These are phyloP conservation scores for Syncerus caffer DNA, from an alignment of 2,797 vertebrate genomes.

Conservation along the genomic window DNA sequence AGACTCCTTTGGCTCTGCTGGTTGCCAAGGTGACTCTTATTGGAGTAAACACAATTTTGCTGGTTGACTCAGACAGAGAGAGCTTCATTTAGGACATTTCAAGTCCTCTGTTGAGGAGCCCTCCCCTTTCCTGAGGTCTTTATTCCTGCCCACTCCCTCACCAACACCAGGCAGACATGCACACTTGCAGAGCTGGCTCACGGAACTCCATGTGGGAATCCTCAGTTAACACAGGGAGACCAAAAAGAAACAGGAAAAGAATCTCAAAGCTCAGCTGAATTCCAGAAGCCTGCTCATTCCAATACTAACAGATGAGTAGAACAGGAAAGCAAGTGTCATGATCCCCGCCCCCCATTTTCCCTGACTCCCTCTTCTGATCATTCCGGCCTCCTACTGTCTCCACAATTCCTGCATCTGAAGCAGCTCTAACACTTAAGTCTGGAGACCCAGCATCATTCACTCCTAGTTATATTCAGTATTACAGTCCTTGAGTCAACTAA, in stretches of 20 bases:
- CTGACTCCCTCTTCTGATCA: background rate
- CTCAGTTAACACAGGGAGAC: conserved; percentile 48
- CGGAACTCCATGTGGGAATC: conserved; percentile 42
- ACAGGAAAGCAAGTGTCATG: conserved; percentile 54
- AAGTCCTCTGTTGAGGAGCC: background rate
- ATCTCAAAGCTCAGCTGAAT: conserved; percentile 61
- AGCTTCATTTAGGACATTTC: conserved; percentile 42
- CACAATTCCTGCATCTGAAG: background rate
- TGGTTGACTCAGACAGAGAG: conserved; percentile 15
- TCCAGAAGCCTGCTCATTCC: conserved; percentile 57
- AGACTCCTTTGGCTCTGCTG: conserved; percentile 68
- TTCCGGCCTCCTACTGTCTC: background rate
- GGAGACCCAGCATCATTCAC: background rate
- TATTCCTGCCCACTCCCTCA: background rate
- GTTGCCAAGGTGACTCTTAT: conserved; percentile 78
- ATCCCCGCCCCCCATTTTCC: conserved; percentile 19
- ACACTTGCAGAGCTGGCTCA: background rate
- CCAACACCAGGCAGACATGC: conserved; percentile 12
- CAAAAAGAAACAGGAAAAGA: conserved; percentile 53
- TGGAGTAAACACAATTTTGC: conserved; percentile 72
- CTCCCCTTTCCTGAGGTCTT: background rate
- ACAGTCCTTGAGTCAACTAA: background rate
- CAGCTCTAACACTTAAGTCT: background rate
- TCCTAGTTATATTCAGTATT: background rate
- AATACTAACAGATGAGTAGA: conserved; percentile 57